These are phyloP conservation scores for Odocoileus virginianus DNA, from an alignment of 2,113 vertebrate genomes.

Conservation along the genomic window DNA sequence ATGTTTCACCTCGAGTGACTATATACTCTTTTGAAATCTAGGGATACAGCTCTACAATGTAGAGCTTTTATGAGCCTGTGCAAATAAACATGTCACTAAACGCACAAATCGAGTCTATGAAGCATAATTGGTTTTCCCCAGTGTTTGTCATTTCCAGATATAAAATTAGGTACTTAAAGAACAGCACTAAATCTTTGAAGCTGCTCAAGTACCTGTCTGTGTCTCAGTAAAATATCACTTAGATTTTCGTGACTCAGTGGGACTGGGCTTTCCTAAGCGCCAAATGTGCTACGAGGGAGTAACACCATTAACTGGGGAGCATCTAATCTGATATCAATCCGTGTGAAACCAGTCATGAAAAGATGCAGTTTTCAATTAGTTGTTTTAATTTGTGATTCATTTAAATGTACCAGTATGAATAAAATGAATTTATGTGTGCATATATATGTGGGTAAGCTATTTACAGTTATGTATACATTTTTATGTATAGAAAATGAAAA, in stretches of 20 bases:
- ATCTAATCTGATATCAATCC: background rate
- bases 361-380: background rate
- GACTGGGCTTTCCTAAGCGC: background rate
- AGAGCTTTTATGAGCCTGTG: background rate
- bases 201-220: background rate
- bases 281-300: background rate
- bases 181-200: background rate
- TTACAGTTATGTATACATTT: conserved; percentile 39
- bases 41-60: background rate
- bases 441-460: conserved; percentile 14
- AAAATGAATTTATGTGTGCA: conserved; percentile 28
- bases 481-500: conserved; percentile 59
- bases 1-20: background rate
- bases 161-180: background rate
- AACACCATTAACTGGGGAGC: background rate
- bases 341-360: background rate
- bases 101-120: background rate
- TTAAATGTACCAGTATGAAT: conserved; percentile 35
- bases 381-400: conserved; percentile 30
- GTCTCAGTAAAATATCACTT: background rate
- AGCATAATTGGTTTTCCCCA: background rate
- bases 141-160: background rate
- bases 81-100: background rate
- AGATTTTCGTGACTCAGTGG: background rate
- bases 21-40: background rate